phyloP scores from a whole-genome alignment of 2,888 invertebrate species.

The Teinopalpus imperialis region DNA sequence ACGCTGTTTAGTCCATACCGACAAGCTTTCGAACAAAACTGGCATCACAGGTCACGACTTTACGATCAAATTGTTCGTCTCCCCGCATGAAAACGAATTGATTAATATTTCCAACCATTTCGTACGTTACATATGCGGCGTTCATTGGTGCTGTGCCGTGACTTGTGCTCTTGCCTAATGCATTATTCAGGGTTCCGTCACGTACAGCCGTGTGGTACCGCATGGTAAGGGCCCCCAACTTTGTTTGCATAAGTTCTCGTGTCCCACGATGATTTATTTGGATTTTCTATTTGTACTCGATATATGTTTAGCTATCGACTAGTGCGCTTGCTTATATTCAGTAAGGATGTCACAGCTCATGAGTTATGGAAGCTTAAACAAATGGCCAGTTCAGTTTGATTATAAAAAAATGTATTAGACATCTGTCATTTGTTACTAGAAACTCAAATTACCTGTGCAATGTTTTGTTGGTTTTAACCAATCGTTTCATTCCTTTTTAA shows the following conservation, averaged over 20 bases:
- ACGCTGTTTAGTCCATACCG: too few species aligned
- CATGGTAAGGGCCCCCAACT: conserved; percentile 19
- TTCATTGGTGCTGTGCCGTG: conserved; percentile 14
- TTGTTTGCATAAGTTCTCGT: conserved; percentile 21
- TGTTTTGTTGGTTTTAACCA: too few species aligned
- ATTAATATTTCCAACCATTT: conserved; percentile 23
- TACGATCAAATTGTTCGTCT: conserved; percentile 14
- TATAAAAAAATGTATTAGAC: too few species aligned
- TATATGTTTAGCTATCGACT: background rate
- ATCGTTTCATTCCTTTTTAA: too few species aligned
- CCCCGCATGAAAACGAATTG: conserved; percentile 17
- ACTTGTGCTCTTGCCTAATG: conserved; percentile 22
- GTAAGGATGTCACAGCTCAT: too few species aligned
- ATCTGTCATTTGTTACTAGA: too few species aligned
- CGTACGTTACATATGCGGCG: conserved; percentile 17
- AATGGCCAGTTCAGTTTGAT: too few species aligned
- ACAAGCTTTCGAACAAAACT: conserved; percentile 12
- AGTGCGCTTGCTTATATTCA: too few species aligned
- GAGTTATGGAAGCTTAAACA: too few species aligned
- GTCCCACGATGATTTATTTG: conserved; percentile 19
- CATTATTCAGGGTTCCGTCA: conserved; percentile 19
- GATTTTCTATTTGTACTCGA: conserved; percentile 17
- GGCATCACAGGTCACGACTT: conserved; percentile 11
- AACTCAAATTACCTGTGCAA: too few species aligned
- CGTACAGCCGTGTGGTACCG: conserved; percentile 17